A percentile compares a stretch with the other conserved stretches of the same genome.
Evolutionary conservation across 2,888 invertebrate genomes (phyloP).

Genomic region (Drosophila yooni): DNA sequence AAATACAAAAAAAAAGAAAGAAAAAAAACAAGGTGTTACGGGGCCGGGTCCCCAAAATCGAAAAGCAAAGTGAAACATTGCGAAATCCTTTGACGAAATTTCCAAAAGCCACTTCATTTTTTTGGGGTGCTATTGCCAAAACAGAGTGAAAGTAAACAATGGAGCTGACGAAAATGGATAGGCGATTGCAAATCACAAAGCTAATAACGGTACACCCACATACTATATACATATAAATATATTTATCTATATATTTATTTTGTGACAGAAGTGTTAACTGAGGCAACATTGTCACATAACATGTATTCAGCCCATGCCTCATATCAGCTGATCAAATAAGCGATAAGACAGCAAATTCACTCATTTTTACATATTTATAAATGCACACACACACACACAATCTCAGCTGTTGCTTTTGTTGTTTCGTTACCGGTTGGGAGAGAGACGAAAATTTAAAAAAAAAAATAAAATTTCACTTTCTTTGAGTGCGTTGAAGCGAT

Average conservation of each 20-base stretch:
- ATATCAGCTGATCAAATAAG: slow-evolving; percentile 18
- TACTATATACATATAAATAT: background rate
- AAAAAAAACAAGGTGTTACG: slow-evolving; percentile 8
- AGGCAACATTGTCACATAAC: slow-evolving; percentile 31
- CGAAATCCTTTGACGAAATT: slow-evolving; percentile 61
- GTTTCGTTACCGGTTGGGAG: slow-evolving; percentile 42
- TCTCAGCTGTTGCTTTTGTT: slow-evolving; percentile 45
- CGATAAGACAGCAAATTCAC: slow-evolving; percentile 15
- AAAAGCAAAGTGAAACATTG: slow-evolving; percentile 42
- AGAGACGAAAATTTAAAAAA: slow-evolving; percentile 26
- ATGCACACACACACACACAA: slow-evolving; percentile 10
- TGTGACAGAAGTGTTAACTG: slow-evolving; percentile 16
- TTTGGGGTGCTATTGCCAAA: slow-evolving; percentile 32
- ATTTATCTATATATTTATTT: background rate
- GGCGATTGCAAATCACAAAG: slow-evolving; percentile 73
- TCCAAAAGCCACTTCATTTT: slow-evolving; percentile 48
- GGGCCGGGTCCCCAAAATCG: slow-evolving; percentile 31
- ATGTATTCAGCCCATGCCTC: slow-evolving; percentile 4
- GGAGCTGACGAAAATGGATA: slow-evolving; percentile 75
- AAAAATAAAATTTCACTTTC: slow-evolving; percentile 74
- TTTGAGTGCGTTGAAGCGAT: slow-evolving; percentile 50
- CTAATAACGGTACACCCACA: slow-evolving; percentile 76
- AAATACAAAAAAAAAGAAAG: slow-evolving; percentile 4
- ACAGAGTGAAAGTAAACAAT: slow-evolving; percentile 75
- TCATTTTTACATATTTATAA: slow-evolving; percentile 17